Base-by-base conservation (phyloP, 2,888 invertebrate species). In the Latheticus oryzae region DNA sequence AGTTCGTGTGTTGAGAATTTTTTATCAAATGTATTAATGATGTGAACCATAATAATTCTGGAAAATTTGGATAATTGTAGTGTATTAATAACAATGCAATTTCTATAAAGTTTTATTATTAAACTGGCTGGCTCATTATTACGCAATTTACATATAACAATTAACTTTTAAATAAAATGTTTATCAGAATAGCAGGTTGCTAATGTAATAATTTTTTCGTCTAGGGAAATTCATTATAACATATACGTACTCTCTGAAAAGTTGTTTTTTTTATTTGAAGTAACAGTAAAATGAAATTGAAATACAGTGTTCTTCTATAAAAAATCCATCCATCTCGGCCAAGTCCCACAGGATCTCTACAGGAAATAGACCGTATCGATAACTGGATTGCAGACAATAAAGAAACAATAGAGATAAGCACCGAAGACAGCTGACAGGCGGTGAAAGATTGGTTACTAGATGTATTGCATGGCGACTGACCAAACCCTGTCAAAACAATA, bases 341-440 rank as follows among this genome's bases (percentile, higher is more conserved):
- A 68, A 72, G 68, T 74, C 75, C 75, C 74, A 66, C 64, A 69
- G 74, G 74, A 75, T 73, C 66, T 58, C 62, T 40, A 62, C 64
- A 63, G 63, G 70, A 70, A 71, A 69, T 70, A 73, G 72, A 70
- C 68, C 69, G 75, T 76, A 78, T 77, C 77, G 77, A 77, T 78
- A 78, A 78, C 78, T 75, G 76, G 75, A 78, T 78, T 78, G 76
- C 73, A 76, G 77, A 79, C 78, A 78, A 78, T 78, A 78, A 78
- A 78, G 78, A 77, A 78, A 78, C 78, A 77, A 77, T 76, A 73
- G 73, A 76, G 78, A 78, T 78, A 79, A 78, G 77, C 75, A 73
- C 71, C 73, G 71, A 67, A 74, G 79, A 78, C 79, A 78, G 78
- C 77, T 78, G 78, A 78, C 78, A 77, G 75, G 74, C 75, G 70